Evolutionary conservation across 2,113 vertebrate genomes (phyloP), one percentile per base, ranked within the genome.

Genomic region (Barbus barbus): DNA sequence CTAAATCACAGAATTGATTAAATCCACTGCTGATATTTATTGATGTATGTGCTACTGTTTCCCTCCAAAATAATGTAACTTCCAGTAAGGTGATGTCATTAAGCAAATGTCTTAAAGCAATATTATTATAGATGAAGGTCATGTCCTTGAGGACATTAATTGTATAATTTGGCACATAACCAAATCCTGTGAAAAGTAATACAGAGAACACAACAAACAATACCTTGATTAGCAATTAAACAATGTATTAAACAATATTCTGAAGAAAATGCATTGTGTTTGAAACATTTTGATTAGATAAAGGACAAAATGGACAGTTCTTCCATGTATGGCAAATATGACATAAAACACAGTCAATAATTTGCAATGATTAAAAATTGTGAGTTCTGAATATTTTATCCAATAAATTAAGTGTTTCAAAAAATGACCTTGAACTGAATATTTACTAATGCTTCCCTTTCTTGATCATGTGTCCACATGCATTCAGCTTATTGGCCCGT

Each of bases 401-500:
- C 46, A 60, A 20, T 24, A 36, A 67, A 58, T 18, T 22, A 69
- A 69, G 46, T 26, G 60, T 74, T 67, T 81, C 31, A 58, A 58
- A 14, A 46, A 46, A 78, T 81, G 46, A 86, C 69, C 85, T 75
- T 84, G 82, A 76, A 81, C 69, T 36, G 36, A 82, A 82, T 78
- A 69, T 87, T 72, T 65, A 78, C 38, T 16, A n/a, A 53, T 31
- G 31, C 78, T 77, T 78, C 20, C 33, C 78, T 77, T 31, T 36
- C 48, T 71, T 53, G 22, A 5, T 81, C 78, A 71, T 46, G 56
- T 79, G 74, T 53, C 80, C 69, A 67, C 38, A 20, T 58, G 60
- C 44, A 83, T 85, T 87, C 74, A 87, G 44, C 79, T 87, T 13
- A 83, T 83, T 83, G 79, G 83, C 31, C 78, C 48, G 63, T 56